Evolutionary conservation across 1,140 invertebrate genomes (phyloP).

Genomic region (Gonatopus flavifemur): DNA sequence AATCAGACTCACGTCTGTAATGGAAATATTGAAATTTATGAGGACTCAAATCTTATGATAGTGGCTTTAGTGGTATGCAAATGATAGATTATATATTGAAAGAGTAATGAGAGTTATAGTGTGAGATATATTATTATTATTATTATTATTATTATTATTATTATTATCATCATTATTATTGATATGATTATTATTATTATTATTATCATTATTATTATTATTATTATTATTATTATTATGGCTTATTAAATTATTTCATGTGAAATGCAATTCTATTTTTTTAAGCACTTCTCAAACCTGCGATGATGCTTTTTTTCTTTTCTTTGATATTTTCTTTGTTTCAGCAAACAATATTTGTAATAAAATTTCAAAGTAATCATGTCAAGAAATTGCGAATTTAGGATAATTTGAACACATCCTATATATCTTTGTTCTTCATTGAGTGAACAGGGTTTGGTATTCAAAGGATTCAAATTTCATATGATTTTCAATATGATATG

Average conservation of each 20-base stretch:
- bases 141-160: constrained; percentile 11
- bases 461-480: too few relatives aligned
- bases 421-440: too few relatives aligned
- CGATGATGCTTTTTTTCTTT: constrained; percentile 5
- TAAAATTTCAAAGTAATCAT: too few relatives aligned
- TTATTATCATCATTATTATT: constrained; percentile 10
- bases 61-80: constrained; percentile 10
- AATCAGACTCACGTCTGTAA: constrained; percentile 15
- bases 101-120: constrained; percentile 14
- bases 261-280: constrained; percentile 34
- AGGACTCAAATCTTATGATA: constrained; percentile 13
- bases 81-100: constrained; percentile 10
- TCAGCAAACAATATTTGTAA: too few relatives aligned
- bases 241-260: constrained; percentile 32
- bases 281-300: constrained; percentile 18
- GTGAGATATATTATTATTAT: constrained; percentile 13
- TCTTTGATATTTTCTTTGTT: background rate
- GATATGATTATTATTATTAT: constrained; percentile 10
- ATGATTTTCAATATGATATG: too few relatives aligned
- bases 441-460: too few relatives aligned
- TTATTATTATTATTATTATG: constrained; percentile 12
- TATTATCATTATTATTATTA: constrained; percentile 11
- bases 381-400: too few relatives aligned
- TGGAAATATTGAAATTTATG: constrained; percentile 13
- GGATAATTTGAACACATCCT: too few relatives aligned